Evolutionary conservation across 1,140 invertebrate species (phyloP).

Genomic region (Brevipalpus yothersi): DNA sequence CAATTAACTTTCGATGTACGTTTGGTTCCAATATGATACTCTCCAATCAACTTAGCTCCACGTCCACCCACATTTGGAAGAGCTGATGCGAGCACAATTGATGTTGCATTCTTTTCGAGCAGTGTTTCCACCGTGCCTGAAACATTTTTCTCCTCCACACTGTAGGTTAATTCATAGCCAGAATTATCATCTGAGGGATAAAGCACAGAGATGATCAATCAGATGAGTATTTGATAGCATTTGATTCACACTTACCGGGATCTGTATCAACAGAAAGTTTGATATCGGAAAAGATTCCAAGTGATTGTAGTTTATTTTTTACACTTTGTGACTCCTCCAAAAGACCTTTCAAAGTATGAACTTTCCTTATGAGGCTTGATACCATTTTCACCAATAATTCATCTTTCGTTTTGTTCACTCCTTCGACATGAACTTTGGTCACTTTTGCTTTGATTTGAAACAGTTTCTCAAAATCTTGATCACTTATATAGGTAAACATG

Average conservation of each 20-base stretch:
- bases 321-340: conserved; percentile 27
- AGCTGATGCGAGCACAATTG: conserved; percentile 37
- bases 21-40: conserved; percentile 47
- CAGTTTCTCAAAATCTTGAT: no score
- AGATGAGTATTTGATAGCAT: not conserved
- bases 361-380: conserved; percentile 36
- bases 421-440: conserved; percentile 49
- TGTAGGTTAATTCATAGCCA: conserved; percentile 59
- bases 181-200: conserved; percentile 24
- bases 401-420: conserved; percentile 51
- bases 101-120: conserved; percentile 56
- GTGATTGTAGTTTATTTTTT: conserved; percentile 36
- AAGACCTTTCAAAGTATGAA: conserved; percentile 28
- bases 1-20: conserved; percentile 42
- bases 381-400: conserved; percentile 47
- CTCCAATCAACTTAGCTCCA: conserved; percentile 44
- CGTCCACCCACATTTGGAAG: conserved; percentile 55
- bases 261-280: conserved; percentile 58
- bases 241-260: conserved; percentile 17
- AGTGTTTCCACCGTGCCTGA: conserved; percentile 52
- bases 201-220: not conserved
- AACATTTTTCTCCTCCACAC: conserved; percentile 43
- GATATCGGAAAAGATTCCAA: conserved; percentile 59
- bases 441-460: conserved; percentile 29
- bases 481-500: no score